phyloP scores from a whole-genome alignment of 2,113 vertebrate species.

The Tupaia tana region DNA sequence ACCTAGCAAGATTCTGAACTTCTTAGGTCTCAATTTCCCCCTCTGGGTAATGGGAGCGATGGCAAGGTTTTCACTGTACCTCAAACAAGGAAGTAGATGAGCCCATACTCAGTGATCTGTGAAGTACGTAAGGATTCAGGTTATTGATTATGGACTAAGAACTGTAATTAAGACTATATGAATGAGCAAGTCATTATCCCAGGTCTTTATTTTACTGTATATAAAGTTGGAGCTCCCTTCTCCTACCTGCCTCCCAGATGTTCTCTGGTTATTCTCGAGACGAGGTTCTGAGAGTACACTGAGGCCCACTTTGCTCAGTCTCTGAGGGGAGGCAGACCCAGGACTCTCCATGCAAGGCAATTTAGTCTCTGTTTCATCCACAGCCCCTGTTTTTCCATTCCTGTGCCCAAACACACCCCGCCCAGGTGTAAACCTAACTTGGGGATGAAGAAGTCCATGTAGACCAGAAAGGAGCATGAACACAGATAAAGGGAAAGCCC shows the following conservation, averaged over 20 bases:
- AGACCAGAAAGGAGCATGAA: neutral
- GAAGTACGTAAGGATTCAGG: neutral
- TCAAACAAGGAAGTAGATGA: neutral
- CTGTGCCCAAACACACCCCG: neutral
- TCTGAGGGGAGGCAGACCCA: neutral
- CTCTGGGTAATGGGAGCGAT: neutral
- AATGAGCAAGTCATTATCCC: conserved; percentile 17
- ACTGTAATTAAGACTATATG: conserved; percentile 11
- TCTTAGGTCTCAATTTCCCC: neutral
- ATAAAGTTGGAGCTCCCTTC: neutral
- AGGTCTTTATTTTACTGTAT: neutral
- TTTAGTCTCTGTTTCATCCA: neutral
- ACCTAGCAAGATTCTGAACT: neutral
- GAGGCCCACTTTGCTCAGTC: neutral
- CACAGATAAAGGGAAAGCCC: fast-evolving
- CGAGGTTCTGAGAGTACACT: no score
- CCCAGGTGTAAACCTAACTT: neutral
- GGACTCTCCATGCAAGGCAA: neutral
- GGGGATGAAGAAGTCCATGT: neutral
- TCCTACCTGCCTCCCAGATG: neutral
- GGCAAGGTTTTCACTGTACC: neutral
- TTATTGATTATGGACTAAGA: conserved; percentile 16
- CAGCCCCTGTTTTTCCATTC: neutral
- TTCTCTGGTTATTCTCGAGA: neutral
- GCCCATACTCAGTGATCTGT: neutral